phyloP scores from a whole-genome alignment of 2,888 invertebrate species.

The Apamea monoglypha region DNA sequence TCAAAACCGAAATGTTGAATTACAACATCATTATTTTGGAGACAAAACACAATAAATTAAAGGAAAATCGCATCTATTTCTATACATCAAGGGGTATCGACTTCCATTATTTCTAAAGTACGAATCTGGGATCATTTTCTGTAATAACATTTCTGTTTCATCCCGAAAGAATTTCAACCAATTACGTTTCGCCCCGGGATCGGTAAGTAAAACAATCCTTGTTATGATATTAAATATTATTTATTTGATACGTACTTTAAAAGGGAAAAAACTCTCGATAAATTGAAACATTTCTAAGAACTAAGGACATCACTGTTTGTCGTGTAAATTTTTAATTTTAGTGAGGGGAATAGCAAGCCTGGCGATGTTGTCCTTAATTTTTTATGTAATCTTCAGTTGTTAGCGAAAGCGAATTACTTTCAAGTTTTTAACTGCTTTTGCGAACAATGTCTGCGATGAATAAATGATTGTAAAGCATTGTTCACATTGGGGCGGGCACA shows the following conservation, averaged over 20 bases:
- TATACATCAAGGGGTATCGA: conserved; percentile 24
- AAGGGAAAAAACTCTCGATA: conserved; percentile 60
- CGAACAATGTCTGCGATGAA: conserved; percentile 50
- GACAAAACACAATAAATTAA: conserved; percentile 6
- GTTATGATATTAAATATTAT: conserved; percentile 66
- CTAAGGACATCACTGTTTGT: conserved; percentile 71
- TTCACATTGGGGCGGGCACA: neutral
- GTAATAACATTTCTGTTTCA: conserved; percentile 59
- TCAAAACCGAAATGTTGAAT: neutral
- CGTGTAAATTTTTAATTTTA: conserved; percentile 78
- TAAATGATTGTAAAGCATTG: conserved; percentile 44
- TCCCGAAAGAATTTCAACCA: conserved; percentile 56
- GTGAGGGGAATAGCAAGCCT: conserved; percentile 73
- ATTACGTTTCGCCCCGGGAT: conserved; percentile 58
- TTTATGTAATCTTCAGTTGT: conserved; percentile 73
- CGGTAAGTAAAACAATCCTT: conserved; percentile 62
- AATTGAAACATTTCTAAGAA: conserved; percentile 70
- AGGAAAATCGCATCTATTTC: conserved; percentile 30
- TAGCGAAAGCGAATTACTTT: conserved; percentile 63
- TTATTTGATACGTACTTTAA: conserved; percentile 46
- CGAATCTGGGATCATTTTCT: conserved; percentile 56
- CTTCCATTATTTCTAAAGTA: conserved; percentile 51
- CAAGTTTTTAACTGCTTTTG: conserved; percentile 34
- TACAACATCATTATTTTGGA: conserved; percentile 8
- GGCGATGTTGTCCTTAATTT: conserved; percentile 72